Percentiles rank a stretch among this genome's conserved stretches.
These are phyloP conservation scores for Eucidaris tribuloides DNA, from an alignment of 35 echinoderm and acorn worm genomes.

Conservation along the genomic window DNA sequence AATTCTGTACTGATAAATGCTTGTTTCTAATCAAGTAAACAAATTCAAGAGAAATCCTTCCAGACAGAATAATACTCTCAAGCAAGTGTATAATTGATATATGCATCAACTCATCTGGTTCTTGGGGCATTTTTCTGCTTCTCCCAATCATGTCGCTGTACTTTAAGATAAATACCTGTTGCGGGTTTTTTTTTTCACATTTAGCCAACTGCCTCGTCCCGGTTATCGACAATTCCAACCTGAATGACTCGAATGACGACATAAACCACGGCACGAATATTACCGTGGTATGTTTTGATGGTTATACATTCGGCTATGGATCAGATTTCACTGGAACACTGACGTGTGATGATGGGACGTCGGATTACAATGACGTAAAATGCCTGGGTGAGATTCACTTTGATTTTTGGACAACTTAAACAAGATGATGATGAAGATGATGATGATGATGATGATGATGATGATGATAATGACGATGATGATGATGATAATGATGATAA, in stretches of 20 bases:
- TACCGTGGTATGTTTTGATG: background rate
- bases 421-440: too few species aligned
- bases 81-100: too few species aligned
- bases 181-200: background rate
- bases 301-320: background rate
- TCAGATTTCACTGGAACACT: background rate
- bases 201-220: background rate
- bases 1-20: too few species aligned
- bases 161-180: background rate
- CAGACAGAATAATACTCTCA: too few species aligned
- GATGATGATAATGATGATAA: too few species aligned
- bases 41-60: too few species aligned
- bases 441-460: too few species aligned
- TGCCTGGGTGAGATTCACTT: background rate
- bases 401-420: too few species aligned
- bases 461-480: too few species aligned
- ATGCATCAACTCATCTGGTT: background rate
- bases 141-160: background rate
- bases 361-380: background rate
- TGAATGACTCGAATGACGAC: background rate
- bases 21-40: too few species aligned
- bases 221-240: background rate
- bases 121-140: background rate
- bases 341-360: background rate
- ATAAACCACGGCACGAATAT: background rate